phyloP scores from a whole-genome alignment of 35 echinoderm and acorn worm genomes.

The Ptychodera flava region DNA sequence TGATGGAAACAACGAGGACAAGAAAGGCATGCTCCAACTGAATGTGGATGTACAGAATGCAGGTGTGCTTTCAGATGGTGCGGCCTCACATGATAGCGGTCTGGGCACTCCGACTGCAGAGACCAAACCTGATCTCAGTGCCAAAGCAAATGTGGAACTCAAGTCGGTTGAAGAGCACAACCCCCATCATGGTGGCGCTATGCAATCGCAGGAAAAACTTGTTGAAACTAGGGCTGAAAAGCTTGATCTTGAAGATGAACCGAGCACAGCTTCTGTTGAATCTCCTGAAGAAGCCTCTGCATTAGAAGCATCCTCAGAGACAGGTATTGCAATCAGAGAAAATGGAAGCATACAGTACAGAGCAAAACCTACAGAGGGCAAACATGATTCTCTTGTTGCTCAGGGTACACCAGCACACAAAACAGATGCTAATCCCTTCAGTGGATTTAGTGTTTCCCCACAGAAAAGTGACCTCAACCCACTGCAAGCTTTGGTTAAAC shows the following conservation, averaged over 20 bases:
- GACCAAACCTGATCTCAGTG: not conserved
- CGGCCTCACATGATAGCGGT: not conserved
- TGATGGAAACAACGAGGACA: not conserved
- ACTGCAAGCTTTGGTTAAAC: not conserved
- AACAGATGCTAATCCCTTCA: not conserved
- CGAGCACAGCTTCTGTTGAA: not conserved
- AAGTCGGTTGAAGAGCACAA: not conserved
- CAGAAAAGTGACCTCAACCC: not conserved
- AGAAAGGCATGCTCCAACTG: not conserved
- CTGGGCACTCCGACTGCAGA: not conserved
- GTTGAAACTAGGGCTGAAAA: slow-evolving; percentile 12
- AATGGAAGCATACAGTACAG: not conserved
- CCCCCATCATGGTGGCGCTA: not conserved
- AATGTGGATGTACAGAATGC: not conserved
- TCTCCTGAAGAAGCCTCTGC: not conserved
- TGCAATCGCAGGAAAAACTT: not conserved
- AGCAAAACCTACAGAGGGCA: not conserved
- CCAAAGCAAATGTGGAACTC: not conserved
- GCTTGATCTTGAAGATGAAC: not conserved
- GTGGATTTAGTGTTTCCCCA: not conserved
- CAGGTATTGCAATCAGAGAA: not conserved
- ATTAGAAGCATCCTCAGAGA: not conserved
- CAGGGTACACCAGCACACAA: not conserved
- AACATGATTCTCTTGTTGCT: not conserved
- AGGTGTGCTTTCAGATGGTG: not conserved